phyloP scores from a whole-genome alignment of 2,113 vertebrate species.

The Drymodes brunneopygia region DNA sequence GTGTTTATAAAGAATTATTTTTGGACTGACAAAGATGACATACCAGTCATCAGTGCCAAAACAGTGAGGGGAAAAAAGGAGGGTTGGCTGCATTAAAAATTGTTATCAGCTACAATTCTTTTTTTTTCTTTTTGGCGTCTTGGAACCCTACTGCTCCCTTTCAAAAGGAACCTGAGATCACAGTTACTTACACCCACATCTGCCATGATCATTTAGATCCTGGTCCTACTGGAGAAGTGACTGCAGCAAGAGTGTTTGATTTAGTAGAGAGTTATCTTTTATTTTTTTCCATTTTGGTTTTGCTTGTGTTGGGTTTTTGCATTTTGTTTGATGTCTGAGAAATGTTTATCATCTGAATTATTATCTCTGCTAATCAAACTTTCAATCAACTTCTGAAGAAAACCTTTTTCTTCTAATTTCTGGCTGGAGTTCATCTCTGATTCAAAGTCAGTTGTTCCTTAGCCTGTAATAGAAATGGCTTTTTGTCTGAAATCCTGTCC shows the following conservation, averaged over 20 bases:
- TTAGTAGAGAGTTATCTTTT: background rate
- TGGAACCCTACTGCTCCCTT: background rate
- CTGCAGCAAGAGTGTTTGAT: background rate
- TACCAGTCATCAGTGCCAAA: background rate
- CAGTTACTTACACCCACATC: background rate
- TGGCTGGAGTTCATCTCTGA: background rate
- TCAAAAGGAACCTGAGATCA: background rate
- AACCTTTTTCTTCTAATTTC: background rate
- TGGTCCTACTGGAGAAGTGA: background rate
- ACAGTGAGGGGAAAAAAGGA: background rate
- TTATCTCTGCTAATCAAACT: conserved; percentile 3
- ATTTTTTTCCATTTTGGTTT: background rate
- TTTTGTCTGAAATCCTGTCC: background rate
- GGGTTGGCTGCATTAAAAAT: background rate
- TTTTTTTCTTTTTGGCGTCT: background rate
- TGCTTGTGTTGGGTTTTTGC: background rate
- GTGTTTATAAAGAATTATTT: conserved; percentile 2
- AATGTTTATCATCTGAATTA: conserved; percentile 10
- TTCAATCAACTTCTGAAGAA: background rate
- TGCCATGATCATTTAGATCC: background rate
- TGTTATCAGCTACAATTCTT: background rate
- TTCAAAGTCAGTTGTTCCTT: background rate
- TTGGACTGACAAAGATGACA: background rate
- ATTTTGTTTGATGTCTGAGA: conserved; percentile 8
- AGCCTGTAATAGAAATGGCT: background rate